Evolutionary conservation across 2,888 invertebrate genomes (phyloP), one percentile per base, ranked within the genome.

Genomic region (Noctua janthe): DNA sequence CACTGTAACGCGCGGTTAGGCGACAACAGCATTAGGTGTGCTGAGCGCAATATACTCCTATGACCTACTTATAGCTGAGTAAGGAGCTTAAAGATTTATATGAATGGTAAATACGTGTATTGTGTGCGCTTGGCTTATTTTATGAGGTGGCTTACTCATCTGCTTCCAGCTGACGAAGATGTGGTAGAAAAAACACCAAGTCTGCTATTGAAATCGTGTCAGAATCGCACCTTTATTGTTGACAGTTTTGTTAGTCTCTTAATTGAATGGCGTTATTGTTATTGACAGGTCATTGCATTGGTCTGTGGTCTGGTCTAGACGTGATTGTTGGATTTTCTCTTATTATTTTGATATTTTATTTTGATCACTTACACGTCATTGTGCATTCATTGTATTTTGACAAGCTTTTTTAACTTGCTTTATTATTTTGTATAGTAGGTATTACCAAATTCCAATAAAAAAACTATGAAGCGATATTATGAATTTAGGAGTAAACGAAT

Each of bases 91-190:
- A 17, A 73, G 76, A 67, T 76, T 76, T 80, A 67, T 70, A 70
- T 71, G 23, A 76, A 76, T 83, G 83, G 80, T 67, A 76, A 73
- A 80, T 80, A 76, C 76, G 56, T 85, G 81, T 85, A 67, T n/a
- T 5, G 56, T 54, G 13, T 71, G 62, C 66, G 69, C 66, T 49
- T 76, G 71, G 62, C 43, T 73, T 67, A 76, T 23, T 20, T 17
- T 73, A 35, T 56, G 23, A 66, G 64, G 69, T 64, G 56, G 49
- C 76, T 83, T 76, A 39, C 35, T 47, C 66, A 47, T 69, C 43
- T 69, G 67, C 49, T 17, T 59, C 3, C 20, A 66, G 69, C 15
- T 69, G 15, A 69, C 15, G 69, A 47, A 69, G n/a, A 69, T 69
- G n/a, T 47, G 47, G 1, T n/a, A 69, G 3, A n/a, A 43, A 67